Evolutionary conservation across 37 sponge, comb jelly and placozoan genomes (phyloP), one percentile per base, ranked within the genome.

Genomic region (Chondrosia reniformis): DNA sequence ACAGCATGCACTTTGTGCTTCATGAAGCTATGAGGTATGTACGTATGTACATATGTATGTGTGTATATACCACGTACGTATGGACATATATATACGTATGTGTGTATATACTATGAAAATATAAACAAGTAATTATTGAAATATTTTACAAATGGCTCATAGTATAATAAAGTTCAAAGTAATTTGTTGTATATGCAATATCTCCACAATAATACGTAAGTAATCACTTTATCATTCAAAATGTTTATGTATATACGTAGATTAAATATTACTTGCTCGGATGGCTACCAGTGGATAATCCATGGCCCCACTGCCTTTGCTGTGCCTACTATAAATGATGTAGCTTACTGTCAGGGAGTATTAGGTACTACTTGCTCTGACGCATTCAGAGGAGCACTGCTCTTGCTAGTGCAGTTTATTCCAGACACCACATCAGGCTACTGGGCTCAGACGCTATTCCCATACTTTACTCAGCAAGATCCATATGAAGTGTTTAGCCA

Each of bases 11-110:
- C 56, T 83, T 77, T 63, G 64, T 49, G 55, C 33, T 58, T 30
- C 55, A 63, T 33, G 84, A 83, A 41, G 84, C 84, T 28, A 83
- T 83, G 27, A 43, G 77, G 84, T 83, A 34, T n/a, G n/a, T n/a
- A n/a, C n/a, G n/a, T n/a, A n/a, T n/a, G n/a, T n/a, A n/a, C n/a
- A n/a, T n/a, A n/a, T n/a, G n/a, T n/a, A n/a, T n/a, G n/a, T n/a
- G n/a, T n/a, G n/a, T n/a, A n/a, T n/a, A n/a, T n/a, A n/a, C n/a
- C n/a, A n/a, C n/a, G n/a, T n/a, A n/a, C n/a, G n/a, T n/a, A n/a
- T n/a, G n/a, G n/a, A n/a, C n/a, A n/a, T n/a, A n/a, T n/a, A n/a
- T n/a, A n/a, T n/a, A n/a, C n/a, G n/a, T n/a, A n/a, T n/a, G n/a
- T n/a, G n/a, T n/a, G n/a, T n/a, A n/a, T n/a, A n/a, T n/a, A n/a